Conservation (phyloP, 2,888 invertebrate genomes). For the Lycocerus yunnanus region DNA sequence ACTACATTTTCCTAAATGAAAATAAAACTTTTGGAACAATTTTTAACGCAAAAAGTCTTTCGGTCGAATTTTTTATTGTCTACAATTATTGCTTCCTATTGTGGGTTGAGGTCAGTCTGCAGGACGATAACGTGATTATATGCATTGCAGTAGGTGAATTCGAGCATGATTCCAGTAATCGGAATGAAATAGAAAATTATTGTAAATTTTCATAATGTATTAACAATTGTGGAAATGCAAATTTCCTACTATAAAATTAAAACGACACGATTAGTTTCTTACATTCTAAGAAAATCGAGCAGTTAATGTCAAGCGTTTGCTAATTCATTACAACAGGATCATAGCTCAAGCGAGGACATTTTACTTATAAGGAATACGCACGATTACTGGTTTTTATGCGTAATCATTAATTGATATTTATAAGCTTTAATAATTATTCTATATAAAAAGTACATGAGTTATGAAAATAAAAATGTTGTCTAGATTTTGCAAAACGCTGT, state of each 20-base stretch:
- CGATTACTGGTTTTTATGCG: slow-evolving; percentile 46
- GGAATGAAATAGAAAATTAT: not conserved
- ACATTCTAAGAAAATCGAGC: slow-evolving; percentile 46
- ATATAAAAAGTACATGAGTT: slow-evolving; percentile 15
- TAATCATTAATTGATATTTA: slow-evolving; percentile 31
- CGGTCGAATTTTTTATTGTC: too few species aligned
- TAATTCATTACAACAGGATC: slow-evolving; percentile 48
- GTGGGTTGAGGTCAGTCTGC: not conserved
- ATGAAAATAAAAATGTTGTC: not conserved
- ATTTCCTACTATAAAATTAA: slow-evolving; percentile 43
- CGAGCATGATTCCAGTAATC: not conserved
- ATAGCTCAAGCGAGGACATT: slow-evolving; percentile 47
- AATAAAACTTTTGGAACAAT: too few species aligned
- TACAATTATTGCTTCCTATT: not conserved
- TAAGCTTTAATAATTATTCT: slow-evolving; percentile 28
- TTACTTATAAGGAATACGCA: slow-evolving; percentile 46
- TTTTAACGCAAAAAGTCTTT: too few species aligned
- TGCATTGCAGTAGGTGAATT: not conserved
- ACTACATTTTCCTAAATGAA: too few species aligned
- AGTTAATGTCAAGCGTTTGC: slow-evolving; percentile 48
- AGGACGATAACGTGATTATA: not conserved
- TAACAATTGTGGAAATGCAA: slow-evolving; percentile 41
- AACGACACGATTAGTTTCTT: slow-evolving; percentile 45
- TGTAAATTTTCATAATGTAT: not conserved
- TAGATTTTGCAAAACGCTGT: not conserved